Evolutionary conservation across 92 coral and sea anemone species (phyloP), one percentile per base, ranked within the genome.

Genomic region (Palythoa grandiflora): DNA sequence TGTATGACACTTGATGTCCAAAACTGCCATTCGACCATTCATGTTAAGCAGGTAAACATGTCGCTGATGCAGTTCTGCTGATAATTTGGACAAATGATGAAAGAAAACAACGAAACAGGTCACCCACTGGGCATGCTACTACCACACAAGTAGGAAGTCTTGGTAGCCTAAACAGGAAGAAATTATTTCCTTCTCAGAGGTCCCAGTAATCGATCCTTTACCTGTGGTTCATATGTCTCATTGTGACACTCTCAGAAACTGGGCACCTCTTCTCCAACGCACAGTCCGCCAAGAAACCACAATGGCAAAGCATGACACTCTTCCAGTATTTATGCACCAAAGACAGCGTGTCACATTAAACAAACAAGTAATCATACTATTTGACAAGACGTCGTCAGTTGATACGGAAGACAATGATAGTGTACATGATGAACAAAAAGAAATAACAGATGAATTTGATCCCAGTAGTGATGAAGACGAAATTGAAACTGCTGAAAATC

Each of bases 281-380:
- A 88, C 91, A 61, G 93, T 91, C 21, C 91, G 91, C 37, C 91
- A 87, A 68, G 88, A 91, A 72, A 88, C 93, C n/a, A 91, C 93
- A 28, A 87, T 90, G 93, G 91, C 93, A 21, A 68, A 63, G 71
- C 84, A 77, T 71, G 90, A 76, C 16, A 87, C 74, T 20, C 73
- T 78, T 3, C 77, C 90, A 88, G 78, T 72, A 73, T 84, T 84
- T 35, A 78, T 68, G 60, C 9, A 54, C 9, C 60, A 54, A 54
- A 54, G 16, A 12, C 60, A 54, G 16, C 2, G 60, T 12, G 60
- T 54, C 60, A 54, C 60, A 54, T 54, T 54, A 54, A 6, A 54
- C 9, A 54, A 54, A 12, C 60, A 6, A 4, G 60, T 54, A 6
- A 12, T 12, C 60, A 54, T 54, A 2, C 60, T 9, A 12, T 54